Base-by-base conservation (phyloP, 2,797 vertebrate species). In the Ficedula albicollis region DNA sequence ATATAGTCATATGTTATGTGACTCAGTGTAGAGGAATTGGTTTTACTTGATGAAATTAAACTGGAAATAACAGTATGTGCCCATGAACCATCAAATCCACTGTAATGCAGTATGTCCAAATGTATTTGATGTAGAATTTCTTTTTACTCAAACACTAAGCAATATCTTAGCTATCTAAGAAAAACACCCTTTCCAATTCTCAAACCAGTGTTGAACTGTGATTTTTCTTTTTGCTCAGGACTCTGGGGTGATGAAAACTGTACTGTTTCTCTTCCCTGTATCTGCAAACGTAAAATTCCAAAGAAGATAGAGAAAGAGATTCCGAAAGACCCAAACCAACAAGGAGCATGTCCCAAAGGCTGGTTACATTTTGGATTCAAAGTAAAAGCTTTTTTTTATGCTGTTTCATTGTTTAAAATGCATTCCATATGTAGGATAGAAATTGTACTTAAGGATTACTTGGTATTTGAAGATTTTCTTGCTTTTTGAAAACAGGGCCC, bases 361-460 rank as follows among this genome's bases (percentile, higher is more conserved):
- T 99, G 99, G 99, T 96, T 99, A 7, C 99, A 98, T 96, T 99
- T 99, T 76, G 98, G 98, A 97, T 98, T 98, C 91, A 99, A 99
- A 99, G 99, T 99, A 97, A 91, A 82, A 51, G 7, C 3, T 49
- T 80, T 85, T 91, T 91, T 73, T 79, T 13, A 17, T 62, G 6
- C 29, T 86, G 3, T 63, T 95, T 46, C 9, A 43, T 74, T 69
- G 26, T 78, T 94, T 58, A 69, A 87, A 91, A 66, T 62, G 10
- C 32, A 23, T 93, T 89, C 32, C 13, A 9, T 89, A 27, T 36
- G 82, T 78, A 39, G 51, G 48, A 56, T 17, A 62, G 39, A 62
- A 92, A 66, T 51, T 30, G 0, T 26, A 56, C 9, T 84, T 81
- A 26, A 80, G 21, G 17, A 36, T 84, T 93, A 36, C 38, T 88